These are phyloP conservation scores for Xanthia icteritia DNA, from an alignment of 2,888 invertebrate species.

Conservation along the genomic window DNA sequence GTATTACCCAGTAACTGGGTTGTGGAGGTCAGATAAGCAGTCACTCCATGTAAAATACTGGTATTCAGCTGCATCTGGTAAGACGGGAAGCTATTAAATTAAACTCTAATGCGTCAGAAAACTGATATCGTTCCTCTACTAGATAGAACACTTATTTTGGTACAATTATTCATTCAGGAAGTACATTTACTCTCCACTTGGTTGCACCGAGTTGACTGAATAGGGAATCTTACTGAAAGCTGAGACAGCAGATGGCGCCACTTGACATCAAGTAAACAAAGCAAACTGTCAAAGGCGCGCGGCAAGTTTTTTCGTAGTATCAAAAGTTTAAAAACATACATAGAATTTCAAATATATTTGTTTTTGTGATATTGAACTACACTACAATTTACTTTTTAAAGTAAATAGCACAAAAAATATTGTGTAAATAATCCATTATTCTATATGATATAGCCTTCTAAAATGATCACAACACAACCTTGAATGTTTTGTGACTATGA, in stretches of 20 bases:
- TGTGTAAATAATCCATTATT: not conserved
- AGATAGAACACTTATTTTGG: slow-evolving; percentile 35
- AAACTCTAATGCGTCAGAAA: not conserved
- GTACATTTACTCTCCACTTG: not conserved
- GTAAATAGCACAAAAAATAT: not conserved
- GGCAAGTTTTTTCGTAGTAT: not conserved
- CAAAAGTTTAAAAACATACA: not conserved
- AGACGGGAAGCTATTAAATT: not conserved
- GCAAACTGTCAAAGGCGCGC: not conserved
- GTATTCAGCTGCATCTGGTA: not conserved
- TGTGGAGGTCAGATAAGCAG: too few relatives aligned
- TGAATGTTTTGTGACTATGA: not conserved
- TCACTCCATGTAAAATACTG: not conserved
- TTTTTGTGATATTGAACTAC: not conserved
- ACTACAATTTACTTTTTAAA: not conserved
- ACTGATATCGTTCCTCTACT: slow-evolving; percentile 3
- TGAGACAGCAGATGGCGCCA: not conserved
- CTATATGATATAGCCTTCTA: not conserved
- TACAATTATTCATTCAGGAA: slow-evolving; percentile 4
- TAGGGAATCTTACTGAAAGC: not conserved
- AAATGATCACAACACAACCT: not conserved
- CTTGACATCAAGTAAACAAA: not conserved
- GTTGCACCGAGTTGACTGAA: not conserved
- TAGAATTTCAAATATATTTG: not conserved
- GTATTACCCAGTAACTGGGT: too few relatives aligned